Evolutionary conservation across 2,888 invertebrate genomes (phyloP), one percentile per base, ranked within the genome.

Genomic region (Pardosa pseudoannulata): DNA sequence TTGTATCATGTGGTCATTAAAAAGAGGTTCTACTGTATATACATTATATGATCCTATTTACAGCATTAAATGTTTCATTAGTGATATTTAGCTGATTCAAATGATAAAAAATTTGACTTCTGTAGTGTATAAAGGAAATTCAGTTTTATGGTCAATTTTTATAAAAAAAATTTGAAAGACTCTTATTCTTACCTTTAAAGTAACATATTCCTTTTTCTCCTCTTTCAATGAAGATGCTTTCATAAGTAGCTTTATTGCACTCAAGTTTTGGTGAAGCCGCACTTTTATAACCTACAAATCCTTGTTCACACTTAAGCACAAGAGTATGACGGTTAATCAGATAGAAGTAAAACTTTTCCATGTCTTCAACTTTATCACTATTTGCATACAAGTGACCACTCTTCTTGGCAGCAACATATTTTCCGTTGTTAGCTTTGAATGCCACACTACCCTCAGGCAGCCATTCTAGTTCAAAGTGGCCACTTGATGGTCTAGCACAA

Each of bases 101-200:
- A n/a, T n/a, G n/a, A n/a, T n/a, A n/a, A n/a, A n/a, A n/a, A n/a
- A n/a, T n/a, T n/a, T n/a, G n/a, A n/a, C n/a, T n/a, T n/a, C n/a
- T n/a, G n/a, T n/a, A n/a, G n/a, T n/a, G n/a, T n/a, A n/a, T n/a
- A n/a, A n/a, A n/a, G n/a, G n/a, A n/a, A n/a, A n/a, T n/a, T n/a
- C n/a, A n/a, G n/a, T n/a, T n/a, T n/a, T n/a, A n/a, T n/a, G n/a
- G n/a, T n/a, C n/a, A n/a, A n/a, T n/a, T n/a, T n/a, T n/a, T n/a
- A n/a, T n/a, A n/a, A n/a, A n/a, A n/a, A n/a, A n/a, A n/a, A n/a
- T n/a, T n/a, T n/a, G n/a, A n/a, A n/a, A n/a, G n/a, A n/a, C n/a
- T n/a, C n/a, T n/a, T n/a, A n/a, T n/a, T n/a, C n/a, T n/a, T n/a
- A 96, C 96, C 97, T 94, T 97, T 97, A 92, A 98, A 96, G 92